These are phyloP conservation scores for Drosophila hamatofila DNA, from an alignment of 2,888 invertebrate species.

Conservation along the genomic window DNA sequence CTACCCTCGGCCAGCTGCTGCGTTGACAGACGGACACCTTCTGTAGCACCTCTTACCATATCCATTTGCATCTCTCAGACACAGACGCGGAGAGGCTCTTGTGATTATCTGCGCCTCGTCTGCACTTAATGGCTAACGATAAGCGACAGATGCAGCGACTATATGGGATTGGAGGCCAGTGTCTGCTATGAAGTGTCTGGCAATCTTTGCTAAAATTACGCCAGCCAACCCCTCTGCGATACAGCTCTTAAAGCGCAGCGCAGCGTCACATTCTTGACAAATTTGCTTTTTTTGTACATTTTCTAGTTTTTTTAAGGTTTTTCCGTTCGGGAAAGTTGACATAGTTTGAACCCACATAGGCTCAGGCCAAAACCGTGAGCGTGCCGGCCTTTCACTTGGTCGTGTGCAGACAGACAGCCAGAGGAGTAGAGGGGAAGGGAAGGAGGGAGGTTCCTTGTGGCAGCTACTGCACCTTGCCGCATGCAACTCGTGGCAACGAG, in stretches of 20 bases:
- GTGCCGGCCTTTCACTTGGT: slow-evolving; percentile 68
- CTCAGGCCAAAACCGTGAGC: slow-evolving; percentile 73
- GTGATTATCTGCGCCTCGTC: slow-evolving; percentile 67
- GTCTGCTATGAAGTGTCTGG: slow-evolving; percentile 43
- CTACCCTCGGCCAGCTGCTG: background rate
- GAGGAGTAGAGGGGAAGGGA: slow-evolving; percentile 7
- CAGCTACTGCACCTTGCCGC: slow-evolving; percentile 52
- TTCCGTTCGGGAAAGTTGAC: slow-evolving; percentile 71
- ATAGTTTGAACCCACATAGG: slow-evolving; percentile 64
- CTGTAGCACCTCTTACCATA: slow-evolving; percentile 39
- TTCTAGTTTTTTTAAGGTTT: slow-evolving; percentile 4
- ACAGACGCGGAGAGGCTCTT: slow-evolving; percentile 1
- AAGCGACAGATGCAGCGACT: slow-evolving; percentile 28
- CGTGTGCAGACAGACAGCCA: slow-evolving; percentile 26
- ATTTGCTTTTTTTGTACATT: slow-evolving; percentile 25
- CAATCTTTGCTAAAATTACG: slow-evolving; percentile 14
- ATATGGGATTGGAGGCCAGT: slow-evolving; percentile 24
- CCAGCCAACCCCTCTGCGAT: background rate
- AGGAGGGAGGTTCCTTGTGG: background rate
- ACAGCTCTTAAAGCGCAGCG: slow-evolving; percentile 27
- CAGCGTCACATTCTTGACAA: slow-evolving; percentile 56
- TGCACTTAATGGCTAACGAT: slow-evolving; percentile 68
- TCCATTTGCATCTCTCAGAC: slow-evolving; percentile 41
- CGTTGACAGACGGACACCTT: slow-evolving; percentile 54
- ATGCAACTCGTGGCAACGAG: slow-evolving; percentile 39